A percentile compares a stretch with the other conserved stretches of the same genome.
Evolutionary conservation across 2,113 vertebrate species (phyloP).

Genomic region (Chauna torquata): DNA sequence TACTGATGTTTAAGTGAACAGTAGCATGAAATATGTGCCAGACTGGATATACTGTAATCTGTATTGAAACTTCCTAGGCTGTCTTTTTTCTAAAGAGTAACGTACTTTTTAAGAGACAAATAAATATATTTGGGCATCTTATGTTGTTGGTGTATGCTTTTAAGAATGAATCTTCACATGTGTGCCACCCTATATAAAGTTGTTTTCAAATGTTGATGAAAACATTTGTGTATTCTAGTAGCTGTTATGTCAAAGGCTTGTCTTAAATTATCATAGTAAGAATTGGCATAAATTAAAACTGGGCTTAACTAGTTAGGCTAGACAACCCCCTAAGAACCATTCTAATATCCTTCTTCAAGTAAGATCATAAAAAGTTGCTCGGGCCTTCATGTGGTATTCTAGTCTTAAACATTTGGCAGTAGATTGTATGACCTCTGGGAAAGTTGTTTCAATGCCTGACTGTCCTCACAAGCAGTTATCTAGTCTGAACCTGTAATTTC

Average conservation of each 20-base stretch:
- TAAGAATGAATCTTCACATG: not conserved
- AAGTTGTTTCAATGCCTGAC: not conserved
- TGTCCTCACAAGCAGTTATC: not conserved
- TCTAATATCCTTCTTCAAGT: not conserved
- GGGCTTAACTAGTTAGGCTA: not conserved
- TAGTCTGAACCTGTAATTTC: not conserved
- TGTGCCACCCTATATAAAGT: not conserved
- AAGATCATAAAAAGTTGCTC: not conserved
- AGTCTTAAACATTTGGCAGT: not conserved
- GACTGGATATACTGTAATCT: not conserved
- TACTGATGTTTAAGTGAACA: not conserved
- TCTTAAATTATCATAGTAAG: not conserved
- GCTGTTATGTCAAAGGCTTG: not conserved
- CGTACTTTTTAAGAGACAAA: conserved; percentile 39
- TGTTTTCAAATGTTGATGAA: not conserved
- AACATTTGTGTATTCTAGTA: not conserved
- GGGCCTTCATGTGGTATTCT: not conserved
- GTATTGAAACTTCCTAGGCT: not conserved
- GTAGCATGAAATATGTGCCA: not conserved
- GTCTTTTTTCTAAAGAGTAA: conserved; percentile 28
- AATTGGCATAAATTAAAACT: not conserved
- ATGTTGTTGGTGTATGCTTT: conserved; percentile 22
- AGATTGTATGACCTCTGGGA: not conserved
- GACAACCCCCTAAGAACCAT: too few species aligned
- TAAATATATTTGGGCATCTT: conserved; percentile 64